Evolutionary conservation across 2,797 vertebrate genomes (phyloP).

Genomic region (Macropus fuliginosus): DNA sequence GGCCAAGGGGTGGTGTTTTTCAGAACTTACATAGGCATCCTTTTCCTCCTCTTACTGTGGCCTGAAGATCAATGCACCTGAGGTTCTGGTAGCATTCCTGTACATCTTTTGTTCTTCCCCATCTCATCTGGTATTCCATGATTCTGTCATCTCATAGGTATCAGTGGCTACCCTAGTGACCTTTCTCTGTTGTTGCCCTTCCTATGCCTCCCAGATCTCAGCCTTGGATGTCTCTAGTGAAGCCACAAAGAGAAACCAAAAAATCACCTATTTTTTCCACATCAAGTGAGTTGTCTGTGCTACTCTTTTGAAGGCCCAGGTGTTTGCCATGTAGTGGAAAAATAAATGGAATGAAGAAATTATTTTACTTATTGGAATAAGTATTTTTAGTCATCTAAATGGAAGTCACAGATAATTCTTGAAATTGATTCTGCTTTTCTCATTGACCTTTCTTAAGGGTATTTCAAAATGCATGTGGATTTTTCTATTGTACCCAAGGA

Average conservation of each 20-base stretch:
- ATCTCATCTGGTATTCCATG: neutral
- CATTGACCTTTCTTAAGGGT: constrained; percentile 48
- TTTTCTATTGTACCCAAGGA: constrained; percentile 16
- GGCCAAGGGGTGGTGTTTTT: neutral
- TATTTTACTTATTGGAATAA: neutral
- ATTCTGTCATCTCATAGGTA: neutral
- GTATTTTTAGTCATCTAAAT: constrained; percentile 18
- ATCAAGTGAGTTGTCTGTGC: neutral
- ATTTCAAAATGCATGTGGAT: constrained; percentile 37
- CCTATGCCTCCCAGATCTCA: neutral
- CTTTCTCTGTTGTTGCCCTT: neutral
- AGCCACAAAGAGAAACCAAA: neutral
- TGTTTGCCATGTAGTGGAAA: neutral
- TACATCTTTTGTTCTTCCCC: neutral
- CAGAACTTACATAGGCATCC: neutral
- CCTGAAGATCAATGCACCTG: neutral
- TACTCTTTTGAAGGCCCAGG: neutral
- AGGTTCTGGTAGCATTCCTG: neutral
- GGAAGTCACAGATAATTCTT: neutral
- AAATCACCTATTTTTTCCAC: neutral
- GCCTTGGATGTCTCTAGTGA: neutral
- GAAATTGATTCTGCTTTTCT: constrained; percentile 52
- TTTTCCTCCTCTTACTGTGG: neutral
- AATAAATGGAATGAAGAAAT: constrained; percentile 47
- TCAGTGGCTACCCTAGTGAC: neutral